A percentile compares a stretch with the other conserved stretches of the same genome.
Conservation (phyloP, 2,797 vertebrate species). For the Streptopelia turtur region DNA sequence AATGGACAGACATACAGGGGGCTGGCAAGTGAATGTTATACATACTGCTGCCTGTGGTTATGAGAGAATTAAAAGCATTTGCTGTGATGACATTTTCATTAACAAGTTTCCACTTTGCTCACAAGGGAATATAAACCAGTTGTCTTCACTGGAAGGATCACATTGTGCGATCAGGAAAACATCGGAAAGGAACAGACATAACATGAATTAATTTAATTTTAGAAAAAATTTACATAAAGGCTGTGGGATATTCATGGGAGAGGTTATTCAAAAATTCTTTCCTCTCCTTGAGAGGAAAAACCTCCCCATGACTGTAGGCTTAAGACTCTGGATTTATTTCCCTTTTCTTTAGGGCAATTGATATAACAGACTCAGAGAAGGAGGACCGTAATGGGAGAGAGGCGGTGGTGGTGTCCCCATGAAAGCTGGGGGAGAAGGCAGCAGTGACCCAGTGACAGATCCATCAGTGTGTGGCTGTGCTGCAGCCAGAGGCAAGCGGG, state of each 20-base stretch:
- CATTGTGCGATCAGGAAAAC: conserved; percentile 54
- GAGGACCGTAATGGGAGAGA: background rate
- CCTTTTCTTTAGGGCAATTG: background rate
- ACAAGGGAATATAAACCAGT: conserved; percentile 75
- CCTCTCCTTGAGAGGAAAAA: conserved; percentile 21
- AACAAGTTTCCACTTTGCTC: conserved; percentile 73
- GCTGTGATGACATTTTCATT: conserved; percentile 73
- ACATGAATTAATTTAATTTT: conserved; percentile 70
- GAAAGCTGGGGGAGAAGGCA: background rate
- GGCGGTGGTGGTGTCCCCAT: fast-evolving
- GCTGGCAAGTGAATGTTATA: conserved; percentile 67
- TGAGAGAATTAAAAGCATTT: conserved; percentile 76
- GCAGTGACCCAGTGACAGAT: background rate
- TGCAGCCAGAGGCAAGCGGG: fast-evolving
- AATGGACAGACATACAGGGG: conserved; percentile 55
- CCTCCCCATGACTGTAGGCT: background rate
- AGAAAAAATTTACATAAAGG: conserved; percentile 52
- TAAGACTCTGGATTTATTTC: background rate
- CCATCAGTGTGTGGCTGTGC: background rate
- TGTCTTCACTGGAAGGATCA: conserved; percentile 60
- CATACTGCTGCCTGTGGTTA: conserved; percentile 74
- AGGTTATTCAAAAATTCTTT: conserved; percentile 33
- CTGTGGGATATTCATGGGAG: conserved; percentile 24
- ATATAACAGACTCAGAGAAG: background rate
- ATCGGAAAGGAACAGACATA: conserved; percentile 69